Evolutionary conservation across 2,797 vertebrate species (phyloP).

Genomic region (Agapornis canus): DNA sequence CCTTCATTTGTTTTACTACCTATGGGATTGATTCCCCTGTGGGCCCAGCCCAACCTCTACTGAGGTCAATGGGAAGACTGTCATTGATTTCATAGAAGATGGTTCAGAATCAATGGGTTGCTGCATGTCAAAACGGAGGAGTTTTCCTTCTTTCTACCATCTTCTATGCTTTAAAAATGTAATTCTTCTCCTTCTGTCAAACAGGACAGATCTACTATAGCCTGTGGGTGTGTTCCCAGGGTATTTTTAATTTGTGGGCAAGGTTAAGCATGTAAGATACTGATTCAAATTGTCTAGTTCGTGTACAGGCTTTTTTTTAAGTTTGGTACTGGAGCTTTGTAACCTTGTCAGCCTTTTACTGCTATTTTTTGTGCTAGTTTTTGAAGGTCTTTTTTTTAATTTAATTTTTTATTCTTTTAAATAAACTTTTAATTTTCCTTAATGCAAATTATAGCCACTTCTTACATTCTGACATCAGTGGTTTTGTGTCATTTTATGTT

Average conservation of each 20-base stretch:
- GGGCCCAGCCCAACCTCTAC: neutral
- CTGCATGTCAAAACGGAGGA: neutral
- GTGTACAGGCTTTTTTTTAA: neutral
- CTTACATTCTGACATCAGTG: neutral
- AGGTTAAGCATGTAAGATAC: neutral
- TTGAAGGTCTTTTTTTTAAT: neutral
- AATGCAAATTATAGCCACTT: neutral
- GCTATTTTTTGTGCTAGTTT: neutral
- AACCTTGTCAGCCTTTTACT: neutral
- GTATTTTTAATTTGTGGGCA: neutral
- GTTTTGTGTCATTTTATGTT: neutral
- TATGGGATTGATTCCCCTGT: conserved; percentile 24
- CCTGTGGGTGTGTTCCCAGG: neutral
- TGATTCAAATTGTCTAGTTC: neutral
- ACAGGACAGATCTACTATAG: neutral
- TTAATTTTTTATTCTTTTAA: neutral
- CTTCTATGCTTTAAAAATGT: neutral
- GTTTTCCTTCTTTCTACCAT: neutral
- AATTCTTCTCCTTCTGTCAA: neutral
- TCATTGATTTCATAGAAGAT: neutral
- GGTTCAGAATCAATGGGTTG: neutral
- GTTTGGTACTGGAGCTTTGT: neutral
- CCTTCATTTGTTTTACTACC: conserved; percentile 56
- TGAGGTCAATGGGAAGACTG: conserved; percentile 29
- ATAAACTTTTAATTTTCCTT: neutral